phyloP scores from a whole-genome alignment of 2,797 vertebrate genomes.

The Danio aesculapii region DNA sequence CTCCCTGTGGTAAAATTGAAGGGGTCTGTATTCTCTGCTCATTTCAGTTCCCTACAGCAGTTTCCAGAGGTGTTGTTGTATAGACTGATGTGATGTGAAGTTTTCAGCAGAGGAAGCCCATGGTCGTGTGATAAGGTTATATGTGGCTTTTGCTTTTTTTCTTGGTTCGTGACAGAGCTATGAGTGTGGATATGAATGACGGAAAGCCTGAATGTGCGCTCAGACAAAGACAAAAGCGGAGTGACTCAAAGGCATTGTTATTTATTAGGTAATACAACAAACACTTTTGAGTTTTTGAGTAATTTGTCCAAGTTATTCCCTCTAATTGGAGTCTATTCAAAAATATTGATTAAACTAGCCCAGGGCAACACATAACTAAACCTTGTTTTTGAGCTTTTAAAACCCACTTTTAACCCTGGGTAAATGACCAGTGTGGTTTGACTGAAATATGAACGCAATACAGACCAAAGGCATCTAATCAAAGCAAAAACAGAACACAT shows the following conservation, averaged over 20 bases:
- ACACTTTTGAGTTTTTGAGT: neutral
- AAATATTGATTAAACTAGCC: no score
- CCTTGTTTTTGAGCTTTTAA: no score
- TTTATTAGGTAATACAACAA: neutral
- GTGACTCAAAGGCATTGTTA: conserved; percentile 9
- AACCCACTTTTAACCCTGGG: no score
- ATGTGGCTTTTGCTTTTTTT: no score
- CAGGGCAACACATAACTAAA: no score
- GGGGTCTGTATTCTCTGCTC: neutral
- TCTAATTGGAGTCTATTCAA: neutral
- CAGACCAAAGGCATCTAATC: no score
- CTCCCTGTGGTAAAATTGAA: neutral
- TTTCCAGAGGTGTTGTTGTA: conserved; percentile 36
- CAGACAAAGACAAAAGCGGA: conserved; percentile 9
- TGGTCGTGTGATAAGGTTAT: neutral
- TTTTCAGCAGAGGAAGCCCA: conserved; percentile 27
- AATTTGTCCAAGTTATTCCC: neutral
- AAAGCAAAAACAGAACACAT: no score
- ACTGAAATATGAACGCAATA: no score
- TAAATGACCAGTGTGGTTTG: no score
- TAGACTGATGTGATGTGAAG: conserved; percentile 27
- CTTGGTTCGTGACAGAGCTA: neutral
- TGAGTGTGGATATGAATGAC: neutral
- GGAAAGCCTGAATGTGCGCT: conserved; percentile 33
- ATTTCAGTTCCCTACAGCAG: neutral